Percentiles rank a stretch among this genome's conserved stretches.
Conservation (phyloP, 92 coral and sea anemone species). For the Porites lobata region DNA sequence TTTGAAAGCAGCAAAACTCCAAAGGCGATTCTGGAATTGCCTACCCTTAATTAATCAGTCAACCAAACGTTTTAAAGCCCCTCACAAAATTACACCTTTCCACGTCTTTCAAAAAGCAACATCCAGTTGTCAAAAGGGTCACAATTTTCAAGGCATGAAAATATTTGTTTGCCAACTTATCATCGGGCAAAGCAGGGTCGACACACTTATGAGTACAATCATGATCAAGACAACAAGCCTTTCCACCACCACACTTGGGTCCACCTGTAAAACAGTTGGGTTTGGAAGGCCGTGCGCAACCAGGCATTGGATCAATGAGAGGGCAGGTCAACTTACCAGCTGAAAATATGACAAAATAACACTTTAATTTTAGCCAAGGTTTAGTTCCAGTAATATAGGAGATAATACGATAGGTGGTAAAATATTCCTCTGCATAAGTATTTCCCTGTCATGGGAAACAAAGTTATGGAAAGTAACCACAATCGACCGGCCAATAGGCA, state of each 20-base stretch:
- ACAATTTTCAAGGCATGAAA: not conserved
- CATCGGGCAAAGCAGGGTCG: conserved; percentile 28
- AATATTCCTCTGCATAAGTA: too few relatives aligned
- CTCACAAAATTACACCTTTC: not conserved
- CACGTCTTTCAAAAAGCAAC: not conserved
- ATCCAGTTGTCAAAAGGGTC: too few relatives aligned
- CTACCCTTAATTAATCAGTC: too few relatives aligned
- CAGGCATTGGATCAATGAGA: conserved; percentile 14
- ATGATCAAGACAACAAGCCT: conserved; percentile 37
- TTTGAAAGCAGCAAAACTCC: too few relatives aligned
- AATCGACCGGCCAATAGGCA: too few relatives aligned
- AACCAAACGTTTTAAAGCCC: too few relatives aligned
- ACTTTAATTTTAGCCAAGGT: not conserved
- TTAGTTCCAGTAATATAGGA: not conserved
- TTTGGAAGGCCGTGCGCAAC: conserved; percentile 7
- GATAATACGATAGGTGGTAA: too few relatives aligned
- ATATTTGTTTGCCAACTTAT: not conserved
- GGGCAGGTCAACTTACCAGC: conserved; percentile 17
- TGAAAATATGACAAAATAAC: not conserved
- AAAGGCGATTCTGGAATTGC: too few relatives aligned
- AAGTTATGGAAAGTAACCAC: too few relatives aligned
- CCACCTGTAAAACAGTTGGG: conserved; percentile 43
- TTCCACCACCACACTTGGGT: conserved; percentile 20
- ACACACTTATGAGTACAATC: conserved; percentile 37
- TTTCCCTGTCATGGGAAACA: too few relatives aligned